Evolutionary conservation across 2,797 vertebrate genomes (phyloP), one percentile per base, ranked within the genome.

Genomic region (Chiloscyllium punctatum): DNA sequence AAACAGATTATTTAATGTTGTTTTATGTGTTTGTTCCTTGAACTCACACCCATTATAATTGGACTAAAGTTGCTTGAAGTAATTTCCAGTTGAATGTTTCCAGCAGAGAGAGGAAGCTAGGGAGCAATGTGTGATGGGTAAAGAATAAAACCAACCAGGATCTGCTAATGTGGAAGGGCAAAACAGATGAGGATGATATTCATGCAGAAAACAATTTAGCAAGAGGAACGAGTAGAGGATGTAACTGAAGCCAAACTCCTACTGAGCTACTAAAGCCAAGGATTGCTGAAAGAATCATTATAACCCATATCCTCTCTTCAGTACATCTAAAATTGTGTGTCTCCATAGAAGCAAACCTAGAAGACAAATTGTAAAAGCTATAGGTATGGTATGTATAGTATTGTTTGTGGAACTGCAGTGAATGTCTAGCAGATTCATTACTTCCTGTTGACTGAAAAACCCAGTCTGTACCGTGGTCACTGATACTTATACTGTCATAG

Each of bases 51-150:
- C 96, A 96, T 96, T 92, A 37, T 91, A 96, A 96, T 94, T 84
- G 37, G 91, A 95, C 13, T 51, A 53, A 87, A 51, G 84, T 53
- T 51, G 11, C 9, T 8, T 51, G 53, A 53, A 82, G 77, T 82
- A n/a, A 82, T 82, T 82, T 82, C 33, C 33, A 95, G 95, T 69
- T 23, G 96, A 95, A 94, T 88, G 15, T 79, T 94, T 57, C 5
- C 96, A 88, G 86, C 96, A 96, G 96, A 96, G 96, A 97, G 96
- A 97, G 97, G 97, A 97, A 97, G 53, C 87, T 25, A 62, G 95
- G 23, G 37, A 77, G 69, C 57, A 87, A 68, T 62, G 30, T 90
- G 3, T 4, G 79, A 23, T 18, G 79, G 3, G 37, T 37, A 37
- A 42, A 18, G 18, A 23, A 42, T 48, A 84, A 84, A 84, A 84